A percentile compares a stretch with the other conserved stretches of the same genome.
These are phyloP conservation scores for Chelon auratus DNA, from an alignment of 2,797 vertebrate genomes.

Conservation along the genomic window DNA sequence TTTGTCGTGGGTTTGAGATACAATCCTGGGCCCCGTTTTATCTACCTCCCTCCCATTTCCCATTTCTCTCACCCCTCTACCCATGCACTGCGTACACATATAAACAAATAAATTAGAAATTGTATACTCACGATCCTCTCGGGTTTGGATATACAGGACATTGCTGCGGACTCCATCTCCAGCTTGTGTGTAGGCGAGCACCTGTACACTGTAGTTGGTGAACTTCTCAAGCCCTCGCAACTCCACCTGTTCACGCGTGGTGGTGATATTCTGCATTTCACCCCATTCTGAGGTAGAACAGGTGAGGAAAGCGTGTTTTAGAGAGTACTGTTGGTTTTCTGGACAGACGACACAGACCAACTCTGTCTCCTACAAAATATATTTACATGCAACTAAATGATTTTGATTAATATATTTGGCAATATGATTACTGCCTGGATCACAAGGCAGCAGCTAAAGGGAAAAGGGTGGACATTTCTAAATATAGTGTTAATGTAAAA, in stretches of 20 bases:
- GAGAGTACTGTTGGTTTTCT: neutral
- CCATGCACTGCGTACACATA: neutral
- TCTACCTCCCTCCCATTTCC: constrained; percentile 16
- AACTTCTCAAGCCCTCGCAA: constrained; percentile 96
- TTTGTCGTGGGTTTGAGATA: constrained; percentile 78
- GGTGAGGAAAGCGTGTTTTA: constrained; percentile 7
- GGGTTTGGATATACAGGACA: constrained; percentile 95
- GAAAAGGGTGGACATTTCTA: too few species aligned
- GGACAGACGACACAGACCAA: constrained; percentile 12
- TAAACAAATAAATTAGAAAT: neutral
- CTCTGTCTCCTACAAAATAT: neutral
- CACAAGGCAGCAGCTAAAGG: neutral
- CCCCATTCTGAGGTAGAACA: constrained; percentile 80
- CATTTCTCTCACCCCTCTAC: constrained; percentile 13
- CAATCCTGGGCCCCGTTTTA: constrained; percentile 37
- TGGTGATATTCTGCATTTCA: constrained; percentile 87
- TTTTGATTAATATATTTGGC: constrained; percentile 13
- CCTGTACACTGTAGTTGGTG: constrained; percentile 98
- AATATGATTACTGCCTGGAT: constrained; percentile 4
- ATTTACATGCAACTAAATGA: neutral
- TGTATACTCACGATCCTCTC: constrained; percentile 90
- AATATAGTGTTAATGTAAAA: too few species aligned
- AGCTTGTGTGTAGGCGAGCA: constrained; percentile 96
- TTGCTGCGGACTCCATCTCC: constrained; percentile 96
- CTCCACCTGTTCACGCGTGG: constrained; percentile 92